Conservation (phyloP, 2,888 invertebrate species). For the Nemapogon koenigi region DNA sequence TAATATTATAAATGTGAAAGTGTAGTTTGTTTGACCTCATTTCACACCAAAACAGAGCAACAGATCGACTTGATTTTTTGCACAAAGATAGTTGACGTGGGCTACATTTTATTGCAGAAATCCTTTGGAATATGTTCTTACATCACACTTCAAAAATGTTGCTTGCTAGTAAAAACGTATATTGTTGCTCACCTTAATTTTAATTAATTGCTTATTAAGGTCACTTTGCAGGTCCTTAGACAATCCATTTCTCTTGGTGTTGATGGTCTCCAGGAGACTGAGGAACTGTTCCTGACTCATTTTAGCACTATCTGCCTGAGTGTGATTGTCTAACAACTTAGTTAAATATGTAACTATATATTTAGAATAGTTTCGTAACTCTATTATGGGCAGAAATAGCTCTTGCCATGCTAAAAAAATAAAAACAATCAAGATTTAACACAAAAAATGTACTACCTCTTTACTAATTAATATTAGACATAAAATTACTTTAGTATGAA, state of each 20-base stretch:
- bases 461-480: too few relatives aligned
- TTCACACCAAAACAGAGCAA: too few relatives aligned
- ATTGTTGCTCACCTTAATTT: conserved; percentile 60
- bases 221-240: conserved; percentile 62
- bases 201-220: conserved; percentile 55
- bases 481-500: too few relatives aligned
- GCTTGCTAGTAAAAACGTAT: too few relatives aligned
- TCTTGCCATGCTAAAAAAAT: conserved; percentile 73
- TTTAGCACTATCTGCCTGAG: conserved; percentile 36
- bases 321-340: conserved; percentile 49
- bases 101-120: too few relatives aligned
- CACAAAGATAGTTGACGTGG: too few relatives aligned
- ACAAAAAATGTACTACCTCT: background rate
- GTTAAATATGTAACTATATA: conserved; percentile 70
- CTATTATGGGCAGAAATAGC: conserved; percentile 74
- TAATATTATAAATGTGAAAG: too few relatives aligned
- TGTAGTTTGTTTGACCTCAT: too few relatives aligned
- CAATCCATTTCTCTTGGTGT: conserved; percentile 60
- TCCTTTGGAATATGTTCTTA: too few relatives aligned
- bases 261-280: conserved; percentile 67
- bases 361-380: conserved; percentile 72
- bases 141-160: too few relatives aligned
- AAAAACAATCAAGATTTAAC: conserved; percentile 2
- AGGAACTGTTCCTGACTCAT: conserved; percentile 63
- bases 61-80: too few relatives aligned